Conservation (phyloP, 2,888 invertebrate genomes). For the Cheilosia vernalis region DNA sequence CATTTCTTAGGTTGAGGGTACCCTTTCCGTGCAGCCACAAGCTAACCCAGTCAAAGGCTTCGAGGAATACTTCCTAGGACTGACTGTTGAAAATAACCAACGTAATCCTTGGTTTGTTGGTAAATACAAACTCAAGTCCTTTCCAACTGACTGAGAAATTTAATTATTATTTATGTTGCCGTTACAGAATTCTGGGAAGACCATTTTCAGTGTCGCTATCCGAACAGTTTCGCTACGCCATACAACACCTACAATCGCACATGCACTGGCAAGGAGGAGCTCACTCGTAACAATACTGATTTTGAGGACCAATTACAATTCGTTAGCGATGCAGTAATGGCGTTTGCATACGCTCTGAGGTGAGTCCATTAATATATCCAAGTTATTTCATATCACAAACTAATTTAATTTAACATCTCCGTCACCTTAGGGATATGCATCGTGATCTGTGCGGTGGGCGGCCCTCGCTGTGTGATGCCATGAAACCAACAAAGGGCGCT, state of each 20-base stretch:
- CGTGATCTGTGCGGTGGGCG: constrained; percentile 89
- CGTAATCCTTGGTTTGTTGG: constrained; percentile 98
- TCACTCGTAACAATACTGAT: constrained; percentile 90
- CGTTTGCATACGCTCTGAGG: constrained; percentile 95
- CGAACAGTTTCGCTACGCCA: constrained; percentile 91
- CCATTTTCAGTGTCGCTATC: constrained; percentile 94
- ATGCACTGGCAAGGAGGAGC: constrained; percentile 91
- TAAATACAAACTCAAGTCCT: constrained; percentile 84
- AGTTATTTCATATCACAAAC: not conserved
- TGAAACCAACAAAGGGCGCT: constrained; percentile 95
- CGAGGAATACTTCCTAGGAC: constrained; percentile 92
- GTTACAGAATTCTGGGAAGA: constrained; percentile 96
- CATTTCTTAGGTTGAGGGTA: constrained; percentile 89
- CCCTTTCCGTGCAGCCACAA: constrained; percentile 96
- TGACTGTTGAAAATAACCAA: constrained; percentile 93
- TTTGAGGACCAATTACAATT: constrained; percentile 98
- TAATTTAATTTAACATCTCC: constrained; percentile 5
- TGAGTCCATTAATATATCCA: constrained; percentile 81
- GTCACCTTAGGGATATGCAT: constrained; percentile 91
- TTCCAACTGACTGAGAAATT: not conserved
- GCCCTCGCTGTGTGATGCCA: constrained; percentile 92
- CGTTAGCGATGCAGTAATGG: constrained; percentile 97
- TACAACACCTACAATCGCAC: constrained; percentile 89
- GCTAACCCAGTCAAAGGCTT: constrained; percentile 95
- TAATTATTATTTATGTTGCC: not conserved